phyloP scores from a whole-genome alignment of 2,797 vertebrate species.

The Sebastiscus albofasciatus region DNA sequence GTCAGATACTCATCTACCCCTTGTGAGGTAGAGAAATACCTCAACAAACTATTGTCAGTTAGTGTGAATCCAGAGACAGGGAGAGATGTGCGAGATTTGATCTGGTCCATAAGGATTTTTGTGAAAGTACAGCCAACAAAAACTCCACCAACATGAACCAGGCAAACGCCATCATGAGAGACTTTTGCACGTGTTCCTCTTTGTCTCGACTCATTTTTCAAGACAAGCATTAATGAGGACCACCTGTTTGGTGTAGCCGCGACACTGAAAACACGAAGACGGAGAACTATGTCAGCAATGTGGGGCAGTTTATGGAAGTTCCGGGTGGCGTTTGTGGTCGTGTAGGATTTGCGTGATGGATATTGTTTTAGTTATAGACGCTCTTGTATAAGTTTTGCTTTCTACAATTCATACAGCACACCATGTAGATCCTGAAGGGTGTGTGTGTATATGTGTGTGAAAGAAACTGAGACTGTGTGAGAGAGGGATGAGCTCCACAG shows the following conservation, averaged over 20 bases:
- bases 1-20: conserved; percentile 12
- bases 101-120: too few relatives aligned
- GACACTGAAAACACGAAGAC: conserved; percentile 47
- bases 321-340: conserved; percentile 30
- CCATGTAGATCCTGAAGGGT: not conserved
- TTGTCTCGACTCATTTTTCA: conserved; percentile 40
- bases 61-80: not conserved
- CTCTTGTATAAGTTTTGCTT: conserved; percentile 31
- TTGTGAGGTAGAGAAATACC: not conserved
- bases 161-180: not conserved
- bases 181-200: conserved; percentile 28
- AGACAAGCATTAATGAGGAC: conserved; percentile 53
- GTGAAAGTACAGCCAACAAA: not conserved
- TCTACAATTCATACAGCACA: conserved; percentile 35
- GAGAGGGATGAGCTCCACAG: conserved; percentile 64
- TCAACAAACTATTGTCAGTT: not conserved
- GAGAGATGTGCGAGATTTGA: conserved; percentile 2
- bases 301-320: conserved; percentile 27
- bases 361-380: conserved; percentile 37
- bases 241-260: conserved; percentile 57
- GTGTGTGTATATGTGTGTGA: conserved; percentile 21
- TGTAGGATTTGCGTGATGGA: conserved; percentile 29
- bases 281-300: conserved; percentile 51
- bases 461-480: not conserved
- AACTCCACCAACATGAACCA: not conserved